Base-by-base conservation (phyloP, 2,113 vertebrate genomes). In the Orcinus orca region DNA sequence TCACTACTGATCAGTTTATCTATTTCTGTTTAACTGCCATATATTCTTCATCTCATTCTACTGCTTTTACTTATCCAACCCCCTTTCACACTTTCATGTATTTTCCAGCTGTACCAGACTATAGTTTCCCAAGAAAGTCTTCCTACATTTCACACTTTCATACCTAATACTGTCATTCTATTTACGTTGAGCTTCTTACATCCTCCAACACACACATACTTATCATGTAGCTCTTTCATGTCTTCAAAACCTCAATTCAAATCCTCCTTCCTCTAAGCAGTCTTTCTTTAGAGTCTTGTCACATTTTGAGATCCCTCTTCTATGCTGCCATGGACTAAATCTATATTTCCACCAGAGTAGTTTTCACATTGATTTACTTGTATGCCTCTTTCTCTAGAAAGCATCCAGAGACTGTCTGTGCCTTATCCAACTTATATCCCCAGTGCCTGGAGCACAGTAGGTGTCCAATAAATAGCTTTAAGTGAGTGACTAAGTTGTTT, bases 401-500 rank as follows among this genome's bases (percentile, higher is more conserved):
- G 33, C 29, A 13, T 58, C 15, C 88, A 33, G 58, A 62, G 47
- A 50, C 10, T 8, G 31, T 20, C 5, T 53, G 53, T 31, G 41
- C 60, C 25, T 79, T 41, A 31, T 6, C 58, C 62, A 73, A 15
- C 26, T 18, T 58, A 67, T 3, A 81, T 33, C n/a, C 18, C 6
- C 23, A 29, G 77, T 20, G 18, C 41, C 26, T 36, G 29, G 53
- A 62, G 47, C 36, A 41, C 23, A 62, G 90, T 20, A 84, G 93
- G 13, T 88, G 41, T 36, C 86, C 77, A 93, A 50, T 87, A 97
- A 93, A 55, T 55, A 83, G 55, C 70, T 90, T 93, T 80, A 74
- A 92, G 79, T 96, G 90, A 96, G 88, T 68, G 80, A 96, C 36
- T 90, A 85, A 73, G n/a, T 55, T 81, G 44, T 79, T 97, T 93